Base-by-base conservation (phyloP, 1,140 invertebrate genomes). In the Pollicipes pollicipes region DNA sequence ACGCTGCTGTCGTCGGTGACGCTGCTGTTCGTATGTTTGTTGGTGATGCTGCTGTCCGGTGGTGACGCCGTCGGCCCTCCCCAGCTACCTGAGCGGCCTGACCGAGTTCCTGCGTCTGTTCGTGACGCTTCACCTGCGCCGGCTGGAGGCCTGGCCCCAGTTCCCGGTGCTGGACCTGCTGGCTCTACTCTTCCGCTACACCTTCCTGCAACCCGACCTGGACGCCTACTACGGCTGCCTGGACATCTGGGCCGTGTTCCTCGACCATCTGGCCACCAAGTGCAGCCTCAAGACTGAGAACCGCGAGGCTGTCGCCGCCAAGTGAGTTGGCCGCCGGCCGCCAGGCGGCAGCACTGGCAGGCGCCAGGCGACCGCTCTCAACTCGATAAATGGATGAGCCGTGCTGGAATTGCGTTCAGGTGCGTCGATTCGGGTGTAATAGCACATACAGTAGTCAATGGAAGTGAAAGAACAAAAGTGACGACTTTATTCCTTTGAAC, bases 21-120 rank as follows among this genome's bases (percentile, higher is more conserved):
- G n/a, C n/a, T n/a, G n/a, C n/a, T n/a, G n/a, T n/a, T n/a, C n/a
- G n/a, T n/a, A n/a, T n/a, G n/a, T n/a, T n/a, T n/a, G n/a, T n/a
- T n/a, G n/a, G n/a, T n/a, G n/a, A n/a, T n/a, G n/a, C n/a, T n/a
- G n/a, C n/a, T n/a, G n/a, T n/a, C n/a, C n/a, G n/a, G n/a, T n/a
- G n/a, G n/a, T n/a, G n/a, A n/a, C n/a, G n/a, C n/a, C n/a, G n/a
- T n/a, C n/a, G n/a, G n/a, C n/a, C 71, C 77, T 76, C 81, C 83
- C 76, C 78, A 92, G 90, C 77, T 95, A 92, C 77, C 81, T 91
- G 73, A 90, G 92, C 74, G 95, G 95, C 81, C 85, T 95, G 76
- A 89, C 90, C n/a, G 93, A 97, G 79, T 88, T 95, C 76, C 80
- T 95, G 72, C 86, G 88, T 73, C 80, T 95, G 35, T 89, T 95